These are phyloP conservation scores for Cephus spinipes DNA, from an alignment of 2,888 invertebrate species.

Conservation along the genomic window DNA sequence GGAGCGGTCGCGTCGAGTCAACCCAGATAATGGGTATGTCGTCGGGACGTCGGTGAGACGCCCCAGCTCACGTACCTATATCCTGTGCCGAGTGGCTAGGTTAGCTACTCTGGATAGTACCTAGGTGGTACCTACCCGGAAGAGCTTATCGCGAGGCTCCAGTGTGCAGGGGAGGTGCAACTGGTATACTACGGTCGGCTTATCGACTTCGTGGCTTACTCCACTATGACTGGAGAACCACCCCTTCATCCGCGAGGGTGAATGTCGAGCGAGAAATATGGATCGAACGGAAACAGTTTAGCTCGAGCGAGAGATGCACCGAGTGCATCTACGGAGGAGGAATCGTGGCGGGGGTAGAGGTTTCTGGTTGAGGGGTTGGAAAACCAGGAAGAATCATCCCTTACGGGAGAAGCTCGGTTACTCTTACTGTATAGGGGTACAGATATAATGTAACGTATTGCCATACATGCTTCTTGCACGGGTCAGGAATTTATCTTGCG, in stretches of 20 bases:
- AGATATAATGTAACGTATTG: not conserved
- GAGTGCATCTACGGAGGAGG: not conserved
- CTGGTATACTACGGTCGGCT: conserved; percentile 36
- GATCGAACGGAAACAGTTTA: not conserved
- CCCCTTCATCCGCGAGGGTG: not conserved
- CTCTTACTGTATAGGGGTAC: not conserved
- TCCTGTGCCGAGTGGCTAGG: not conserved
- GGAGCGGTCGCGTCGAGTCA: not conserved
- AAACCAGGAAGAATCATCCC: not conserved
- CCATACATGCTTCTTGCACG: not conserved
- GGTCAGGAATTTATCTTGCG: not conserved
- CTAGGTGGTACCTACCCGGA: conserved; percentile 7
- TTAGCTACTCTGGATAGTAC: conserved; percentile 6
- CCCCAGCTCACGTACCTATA: not conserved
- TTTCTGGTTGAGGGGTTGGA: not conserved
- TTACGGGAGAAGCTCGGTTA: not conserved
- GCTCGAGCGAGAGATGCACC: not conserved
- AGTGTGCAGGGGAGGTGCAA: conserved; percentile 32
- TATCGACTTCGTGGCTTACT: conserved; percentile 47
- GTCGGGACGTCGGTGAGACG: not conserved
- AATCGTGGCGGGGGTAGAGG: not conserved
- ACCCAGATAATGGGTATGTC: not conserved
- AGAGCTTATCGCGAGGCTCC: conserved; percentile 54
- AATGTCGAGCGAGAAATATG: not conserved
- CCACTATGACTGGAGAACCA: not conserved